phyloP scores from a whole-genome alignment of 1,140 invertebrate genomes.

The Oncopeltus fasciatus region DNA sequence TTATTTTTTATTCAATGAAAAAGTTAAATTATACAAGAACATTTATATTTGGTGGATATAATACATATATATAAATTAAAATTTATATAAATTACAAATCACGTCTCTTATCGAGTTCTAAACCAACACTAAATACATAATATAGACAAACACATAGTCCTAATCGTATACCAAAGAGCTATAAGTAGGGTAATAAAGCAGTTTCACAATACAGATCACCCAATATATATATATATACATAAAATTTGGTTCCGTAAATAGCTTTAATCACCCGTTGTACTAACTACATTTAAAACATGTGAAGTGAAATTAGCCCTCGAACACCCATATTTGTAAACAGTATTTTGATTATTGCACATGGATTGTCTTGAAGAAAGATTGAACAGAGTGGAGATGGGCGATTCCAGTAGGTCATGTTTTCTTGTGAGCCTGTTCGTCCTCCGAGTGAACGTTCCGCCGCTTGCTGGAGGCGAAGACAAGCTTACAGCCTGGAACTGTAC shows the following conservation, averaged over 20 bases:
- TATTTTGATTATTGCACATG: slow-evolving; percentile 9
- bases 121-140: slow-evolving; percentile 8
- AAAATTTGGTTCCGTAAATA: neutral
- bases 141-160: slow-evolving; percentile 5
- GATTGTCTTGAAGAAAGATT: neutral
- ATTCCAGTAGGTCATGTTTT: slow-evolving; percentile 6
- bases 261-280: neutral
- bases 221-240: neutral
- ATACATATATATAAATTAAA: slow-evolving; percentile 7
- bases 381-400: too few species aligned
- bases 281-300: neutral
- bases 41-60: slow-evolving; percentile 9
- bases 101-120: slow-evolving; percentile 7
- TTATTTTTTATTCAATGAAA: neutral
- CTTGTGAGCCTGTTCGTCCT: slow-evolving; percentile 27
- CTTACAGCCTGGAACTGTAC: slow-evolving; percentile 62
- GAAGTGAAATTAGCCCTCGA: neutral
- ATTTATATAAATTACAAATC: slow-evolving; percentile 6
- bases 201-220: neutral
- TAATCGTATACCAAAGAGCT: slow-evolving; percentile 19
- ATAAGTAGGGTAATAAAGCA: neutral
- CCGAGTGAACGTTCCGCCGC: slow-evolving; percentile 54
- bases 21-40: slow-evolving; percentile 1
- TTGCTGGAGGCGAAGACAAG: slow-evolving; percentile 65
- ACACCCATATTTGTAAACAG: neutral